Evolutionary conservation across 1,140 invertebrate species (phyloP), one percentile per base, ranked within the genome.

Genomic region (Arion vulgaris): DNA sequence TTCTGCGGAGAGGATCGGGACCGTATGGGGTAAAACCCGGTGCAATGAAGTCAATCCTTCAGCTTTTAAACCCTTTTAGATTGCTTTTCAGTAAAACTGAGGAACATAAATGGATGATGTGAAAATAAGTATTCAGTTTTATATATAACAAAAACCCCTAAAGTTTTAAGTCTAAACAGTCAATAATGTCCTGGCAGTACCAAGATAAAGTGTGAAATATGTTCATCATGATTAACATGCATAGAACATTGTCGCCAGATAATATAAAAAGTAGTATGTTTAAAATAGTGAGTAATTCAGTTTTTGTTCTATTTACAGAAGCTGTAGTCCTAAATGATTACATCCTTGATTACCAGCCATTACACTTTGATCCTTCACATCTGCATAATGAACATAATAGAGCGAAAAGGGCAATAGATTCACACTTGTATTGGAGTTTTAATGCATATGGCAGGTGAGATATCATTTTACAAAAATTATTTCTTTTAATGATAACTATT

Each of bases 391-490:
- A 41, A 28, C 84, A 85, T 57, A 74, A 53, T 17, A 45, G 84
- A 51, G 71, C 77, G 9, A 77, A 68, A n/a, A 66, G 81, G 38
- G 41, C 49, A 38, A 57, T 71, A 11, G 84, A 85, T 45, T 62
- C 68, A 19, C 26, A 69, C 26, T 53, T 85, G 45, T 45, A 79
- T 19, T 73, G 74, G 34, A 68, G 45, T 28, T 85, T 85, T 45
- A 69, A 73, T 34, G 84, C 84, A 11, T 85, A 85, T 74, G 77
- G n/a, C 80, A 81, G 71, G 80, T 81, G n/a, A 72, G 39, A 71
- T 57, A 57, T 9, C 23, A 23, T 23, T 57, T 15, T 23, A 49
- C 45, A 49, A 49, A 49, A 49, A 19, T 19, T 49, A 11, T 49
- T 49, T n/a, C n/a, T n/a, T n/a, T n/a, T n/a, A n/a, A n/a, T n/a